These are phyloP conservation scores for Leptocoma aspasia DNA, from an alignment of 2,113 vertebrate genomes.

Conservation along the genomic window DNA sequence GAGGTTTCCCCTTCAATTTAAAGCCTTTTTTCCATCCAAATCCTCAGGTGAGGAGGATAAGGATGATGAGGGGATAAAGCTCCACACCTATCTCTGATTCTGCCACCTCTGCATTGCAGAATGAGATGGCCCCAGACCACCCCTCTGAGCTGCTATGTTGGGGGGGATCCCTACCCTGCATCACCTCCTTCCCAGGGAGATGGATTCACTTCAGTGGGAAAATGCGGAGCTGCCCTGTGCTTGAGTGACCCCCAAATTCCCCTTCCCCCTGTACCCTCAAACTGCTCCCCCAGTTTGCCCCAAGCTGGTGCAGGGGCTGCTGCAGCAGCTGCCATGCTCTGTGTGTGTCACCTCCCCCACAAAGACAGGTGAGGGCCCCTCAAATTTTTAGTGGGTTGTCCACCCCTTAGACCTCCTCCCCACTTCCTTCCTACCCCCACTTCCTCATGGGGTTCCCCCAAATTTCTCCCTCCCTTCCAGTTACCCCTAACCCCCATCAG, in stretches of 20 bases:
- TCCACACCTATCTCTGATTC: background rate
- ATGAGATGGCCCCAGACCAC: background rate
- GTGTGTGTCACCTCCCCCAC: background rate
- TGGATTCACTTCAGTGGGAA: background rate
- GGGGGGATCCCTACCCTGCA: no score
- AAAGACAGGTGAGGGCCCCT: background rate
- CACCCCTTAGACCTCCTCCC: background rate
- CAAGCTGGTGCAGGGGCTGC: background rate
- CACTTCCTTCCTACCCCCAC: background rate
- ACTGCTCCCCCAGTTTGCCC: background rate
- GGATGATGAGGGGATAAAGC: background rate
- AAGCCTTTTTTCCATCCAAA: background rate
- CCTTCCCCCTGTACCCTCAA: no score
- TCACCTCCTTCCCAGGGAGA: background rate
- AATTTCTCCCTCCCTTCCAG: background rate
- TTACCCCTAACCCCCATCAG: background rate
- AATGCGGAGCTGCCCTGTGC: background rate
- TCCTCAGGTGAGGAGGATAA: background rate
- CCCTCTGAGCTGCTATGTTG: background rate
- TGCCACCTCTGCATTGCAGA: background rate
- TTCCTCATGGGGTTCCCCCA: background rate
- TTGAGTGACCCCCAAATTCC: background rate
- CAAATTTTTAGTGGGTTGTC: background rate
- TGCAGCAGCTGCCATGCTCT: background rate
- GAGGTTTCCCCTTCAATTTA: background rate